These are phyloP conservation scores for Belgica antarctica DNA, from an alignment of 2,888 invertebrate genomes.

Conservation along the genomic window DNA sequence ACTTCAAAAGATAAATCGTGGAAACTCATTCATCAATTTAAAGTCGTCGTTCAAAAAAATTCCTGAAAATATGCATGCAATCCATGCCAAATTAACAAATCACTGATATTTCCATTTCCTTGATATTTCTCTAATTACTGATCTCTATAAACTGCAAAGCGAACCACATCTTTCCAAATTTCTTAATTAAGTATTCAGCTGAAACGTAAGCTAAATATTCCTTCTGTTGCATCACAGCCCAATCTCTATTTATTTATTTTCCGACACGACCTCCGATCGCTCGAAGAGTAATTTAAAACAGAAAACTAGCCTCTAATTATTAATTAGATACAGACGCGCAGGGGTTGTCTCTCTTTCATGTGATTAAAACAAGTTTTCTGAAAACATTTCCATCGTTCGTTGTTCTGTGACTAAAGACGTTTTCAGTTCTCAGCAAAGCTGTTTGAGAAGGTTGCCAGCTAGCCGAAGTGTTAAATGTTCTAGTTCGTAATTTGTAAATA, in stretches of 20 bases:
- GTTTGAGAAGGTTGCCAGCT: no score
- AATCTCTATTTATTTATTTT: constrained; percentile 6
- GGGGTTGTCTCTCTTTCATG: constrained; percentile 7
- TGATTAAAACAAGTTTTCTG: constrained; percentile 17
- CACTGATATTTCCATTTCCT: background rate
- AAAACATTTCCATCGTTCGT: background rate
- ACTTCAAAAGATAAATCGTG: no score
- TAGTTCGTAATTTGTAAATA: no score
- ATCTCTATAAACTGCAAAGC: background rate
- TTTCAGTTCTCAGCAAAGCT: background rate
- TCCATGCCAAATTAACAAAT: background rate
- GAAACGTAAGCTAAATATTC: constrained; percentile 17
- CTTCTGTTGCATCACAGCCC: background rate
- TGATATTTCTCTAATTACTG: background rate
- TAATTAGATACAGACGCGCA: constrained; percentile 30
- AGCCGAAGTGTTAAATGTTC: no score
- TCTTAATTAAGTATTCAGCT: no score
- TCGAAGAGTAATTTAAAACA: background rate
- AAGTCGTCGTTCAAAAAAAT: no score
- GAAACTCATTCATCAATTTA: no score
- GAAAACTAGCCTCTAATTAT: background rate
- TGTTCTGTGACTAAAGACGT: background rate
- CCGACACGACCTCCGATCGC: background rate
- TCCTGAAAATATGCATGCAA: no score
- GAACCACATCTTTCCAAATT: no score